phyloP scores from a whole-genome alignment of 2,888 invertebrate genomes.

The Orthosia incerta region DNA sequence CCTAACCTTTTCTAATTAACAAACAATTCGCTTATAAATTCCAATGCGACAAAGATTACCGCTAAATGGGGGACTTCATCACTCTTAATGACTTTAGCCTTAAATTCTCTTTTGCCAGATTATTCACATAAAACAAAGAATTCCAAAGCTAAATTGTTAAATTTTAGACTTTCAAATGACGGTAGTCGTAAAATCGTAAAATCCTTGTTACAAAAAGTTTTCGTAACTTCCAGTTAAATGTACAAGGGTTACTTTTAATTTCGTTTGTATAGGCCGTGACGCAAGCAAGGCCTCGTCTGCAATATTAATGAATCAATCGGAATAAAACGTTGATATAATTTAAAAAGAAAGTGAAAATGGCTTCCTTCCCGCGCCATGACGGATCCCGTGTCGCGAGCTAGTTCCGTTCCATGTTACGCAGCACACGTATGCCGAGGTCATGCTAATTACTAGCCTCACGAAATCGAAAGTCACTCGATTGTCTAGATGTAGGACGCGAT shows the following conservation, averaged over 20 bases:
- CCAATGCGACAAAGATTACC: conserved; percentile 31
- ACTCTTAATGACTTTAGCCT: conserved; percentile 27
- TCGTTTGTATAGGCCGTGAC: conserved; percentile 70
- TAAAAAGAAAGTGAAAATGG: conserved; percentile 88
- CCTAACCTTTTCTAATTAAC: conserved; percentile 55
- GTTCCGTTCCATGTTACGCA: conserved; percentile 87
- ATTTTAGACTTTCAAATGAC: conserved; percentile 55
- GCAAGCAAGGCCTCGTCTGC: conserved; percentile 71
- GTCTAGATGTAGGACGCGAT: conserved; percentile 82
- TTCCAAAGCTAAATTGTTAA: conserved; percentile 14
- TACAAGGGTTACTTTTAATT: conserved; percentile 63
- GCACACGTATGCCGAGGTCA: conserved; percentile 86
- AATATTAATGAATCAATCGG: conserved; percentile 80
- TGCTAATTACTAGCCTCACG: conserved; percentile 89
- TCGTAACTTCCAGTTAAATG: conserved; percentile 54
- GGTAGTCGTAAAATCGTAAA: conserved; percentile 45
- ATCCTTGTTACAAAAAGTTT: conserved; percentile 58
- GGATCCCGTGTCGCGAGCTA: conserved; percentile 73
- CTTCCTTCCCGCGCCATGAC: conserved; percentile 74
- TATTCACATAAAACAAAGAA: conserved; percentile 44
- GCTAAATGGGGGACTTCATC: conserved; percentile 28
- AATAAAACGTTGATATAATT: conserved; percentile 83
- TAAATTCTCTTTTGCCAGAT: conserved; percentile 28
- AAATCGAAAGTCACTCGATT: conserved; percentile 87
- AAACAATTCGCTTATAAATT: conserved; percentile 53